These are phyloP conservation scores for Geopemphigus sp. DNA, from an alignment of 1,140 invertebrate species.

Conservation along the genomic window DNA sequence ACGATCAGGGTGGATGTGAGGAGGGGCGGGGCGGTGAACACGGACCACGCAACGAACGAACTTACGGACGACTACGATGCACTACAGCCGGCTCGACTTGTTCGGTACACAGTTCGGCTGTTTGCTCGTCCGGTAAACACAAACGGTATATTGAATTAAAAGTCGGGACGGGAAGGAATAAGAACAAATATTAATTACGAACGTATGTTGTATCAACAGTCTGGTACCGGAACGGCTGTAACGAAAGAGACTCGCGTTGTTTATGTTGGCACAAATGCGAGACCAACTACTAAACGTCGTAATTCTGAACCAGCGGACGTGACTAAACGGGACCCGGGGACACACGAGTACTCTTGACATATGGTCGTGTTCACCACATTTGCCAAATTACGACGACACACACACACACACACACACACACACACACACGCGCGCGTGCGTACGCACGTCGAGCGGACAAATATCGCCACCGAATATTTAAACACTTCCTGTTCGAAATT, in stretches of 20 bases:
- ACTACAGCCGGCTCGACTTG: neutral
- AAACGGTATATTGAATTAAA: conserved; percentile 5
- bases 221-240: neutral
- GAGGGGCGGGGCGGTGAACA: no score
- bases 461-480: no score
- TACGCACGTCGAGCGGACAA: no score
- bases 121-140: conserved; percentile 17
- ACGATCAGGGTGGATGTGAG: no score
- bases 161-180: neutral
- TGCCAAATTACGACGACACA: neutral
- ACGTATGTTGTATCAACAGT: neutral
- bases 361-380: neutral
- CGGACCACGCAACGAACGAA: no score
- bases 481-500: no score
- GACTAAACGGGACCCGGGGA: neutral
- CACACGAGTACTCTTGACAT: neutral
- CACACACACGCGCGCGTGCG: no score
- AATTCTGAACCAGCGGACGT: neutral
- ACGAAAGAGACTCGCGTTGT: neutral
- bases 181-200: conserved; percentile 27
- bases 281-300: neutral
- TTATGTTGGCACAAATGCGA: neutral
- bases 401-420: no score
- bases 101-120: neutral
- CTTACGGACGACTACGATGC: no score